Percentiles rank a stretch among this genome's conserved stretches.
Evolutionary conservation across 2,888 invertebrate genomes (phyloP).

Genomic region (Caenorhabditis drosophilae): DNA sequence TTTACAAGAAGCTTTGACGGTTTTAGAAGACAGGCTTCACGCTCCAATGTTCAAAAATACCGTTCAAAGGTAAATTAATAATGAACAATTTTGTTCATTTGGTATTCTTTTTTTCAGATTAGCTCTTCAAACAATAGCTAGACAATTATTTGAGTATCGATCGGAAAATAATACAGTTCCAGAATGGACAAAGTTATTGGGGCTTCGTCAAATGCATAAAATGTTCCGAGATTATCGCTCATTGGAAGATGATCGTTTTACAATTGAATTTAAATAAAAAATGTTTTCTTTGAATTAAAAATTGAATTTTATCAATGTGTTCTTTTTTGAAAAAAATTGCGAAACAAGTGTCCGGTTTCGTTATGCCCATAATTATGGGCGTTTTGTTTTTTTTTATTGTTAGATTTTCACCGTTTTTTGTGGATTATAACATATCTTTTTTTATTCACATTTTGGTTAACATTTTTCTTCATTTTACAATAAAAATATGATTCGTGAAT

Average conservation of each 20-base stretch:
- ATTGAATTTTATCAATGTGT: too few relatives aligned
- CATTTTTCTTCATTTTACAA: too few relatives aligned
- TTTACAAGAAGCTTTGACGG: conserved; percentile 14
- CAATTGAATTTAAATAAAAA: conserved; percentile 26
- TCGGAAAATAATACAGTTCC: conserved; percentile 10
- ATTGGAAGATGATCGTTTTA: conserved; percentile 24
- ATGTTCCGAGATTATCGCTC: conserved; percentile 25
- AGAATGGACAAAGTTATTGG: conserved; percentile 30
- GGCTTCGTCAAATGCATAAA: conserved; percentile 23
- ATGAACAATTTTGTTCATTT: not conserved
- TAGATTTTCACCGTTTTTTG: too few relatives aligned
- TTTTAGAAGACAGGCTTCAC: conserved; percentile 31
- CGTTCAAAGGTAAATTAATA: conserved; percentile 2
- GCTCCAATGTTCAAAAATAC: conserved; percentile 34
- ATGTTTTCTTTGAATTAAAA: too few relatives aligned
- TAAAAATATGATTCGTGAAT: too few relatives aligned
- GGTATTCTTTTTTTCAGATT: conserved; percentile 10
- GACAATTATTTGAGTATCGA: conserved; percentile 25
- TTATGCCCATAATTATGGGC: too few relatives aligned
- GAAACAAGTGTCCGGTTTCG: too few relatives aligned
- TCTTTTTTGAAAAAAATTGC: too few relatives aligned
- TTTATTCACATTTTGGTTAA: too few relatives aligned
- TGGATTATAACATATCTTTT: too few relatives aligned
- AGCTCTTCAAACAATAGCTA: conserved; percentile 30
- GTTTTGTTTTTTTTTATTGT: too few relatives aligned